Conservation (phyloP, 2,888 invertebrate genomes). For the Zele albiditarsus region DNA sequence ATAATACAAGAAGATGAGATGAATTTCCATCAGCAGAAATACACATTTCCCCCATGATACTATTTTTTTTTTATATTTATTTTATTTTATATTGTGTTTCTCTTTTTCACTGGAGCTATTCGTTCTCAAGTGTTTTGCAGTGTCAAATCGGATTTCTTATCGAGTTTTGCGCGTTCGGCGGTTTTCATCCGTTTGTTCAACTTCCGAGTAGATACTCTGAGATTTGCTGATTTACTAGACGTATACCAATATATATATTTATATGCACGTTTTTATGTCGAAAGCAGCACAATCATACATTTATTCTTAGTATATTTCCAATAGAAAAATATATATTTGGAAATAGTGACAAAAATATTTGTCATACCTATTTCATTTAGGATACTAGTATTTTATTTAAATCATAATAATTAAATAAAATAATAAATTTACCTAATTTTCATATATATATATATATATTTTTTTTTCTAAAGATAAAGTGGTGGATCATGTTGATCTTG, state of each 20-base stretch:
- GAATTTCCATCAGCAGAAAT: not conserved
- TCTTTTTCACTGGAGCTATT: not conserved
- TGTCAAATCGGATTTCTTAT: slow-evolving; percentile 27
- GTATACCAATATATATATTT: not conserved
- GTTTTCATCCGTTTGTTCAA: slow-evolving; percentile 11
- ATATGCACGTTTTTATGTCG: not conserved
- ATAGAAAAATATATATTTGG: too few species aligned
- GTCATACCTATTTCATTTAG: too few species aligned
- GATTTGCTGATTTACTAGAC: slow-evolving; percentile 6
- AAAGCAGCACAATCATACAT: not conserved
- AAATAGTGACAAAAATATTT: too few species aligned
- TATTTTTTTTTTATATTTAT: not conserved
- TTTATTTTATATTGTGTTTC: slow-evolving; percentile 2
- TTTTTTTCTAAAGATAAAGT: not conserved
- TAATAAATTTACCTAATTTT: too few species aligned
- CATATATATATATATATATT: too few species aligned
- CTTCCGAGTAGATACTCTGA: not conserved
- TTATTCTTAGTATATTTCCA: not conserved
- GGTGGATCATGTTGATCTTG: not conserved
- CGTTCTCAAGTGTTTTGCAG: slow-evolving; percentile 14
- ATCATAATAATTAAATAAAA: too few species aligned
- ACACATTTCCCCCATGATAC: not conserved
- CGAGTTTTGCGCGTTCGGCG: slow-evolving; percentile 21
- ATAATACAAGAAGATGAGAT: not conserved
- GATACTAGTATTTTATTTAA: too few species aligned